Evolutionary conservation across 1,140 invertebrate species (phyloP).

Genomic region (Lucilia cuprina): DNA sequence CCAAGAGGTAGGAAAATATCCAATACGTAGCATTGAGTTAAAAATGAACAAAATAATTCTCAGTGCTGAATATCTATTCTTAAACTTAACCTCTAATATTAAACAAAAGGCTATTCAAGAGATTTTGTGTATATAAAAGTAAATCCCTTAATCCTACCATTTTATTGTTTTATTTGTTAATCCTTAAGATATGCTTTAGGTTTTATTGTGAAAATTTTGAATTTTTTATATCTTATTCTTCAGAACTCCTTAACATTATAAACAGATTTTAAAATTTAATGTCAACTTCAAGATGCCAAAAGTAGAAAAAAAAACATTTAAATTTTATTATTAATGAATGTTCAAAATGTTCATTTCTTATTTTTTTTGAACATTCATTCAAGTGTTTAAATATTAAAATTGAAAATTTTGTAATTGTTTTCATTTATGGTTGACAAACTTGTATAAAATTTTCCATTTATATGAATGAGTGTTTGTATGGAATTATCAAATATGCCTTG

Average conservation of each 20-base stretch:
- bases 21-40: too few relatives aligned
- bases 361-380: neutral
- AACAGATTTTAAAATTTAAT: neutral
- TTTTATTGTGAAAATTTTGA: neutral
- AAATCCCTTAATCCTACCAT: neutral
- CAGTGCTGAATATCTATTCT: too few relatives aligned
- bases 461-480: neutral
- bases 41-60: too few relatives aligned
- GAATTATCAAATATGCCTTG: constrained; percentile 3
- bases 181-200: neutral
- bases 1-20: too few relatives aligned
- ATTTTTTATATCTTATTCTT: neutral
- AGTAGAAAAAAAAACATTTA: neutral
- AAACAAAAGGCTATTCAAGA: too few relatives aligned
- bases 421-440: neutral
- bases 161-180: neutral
- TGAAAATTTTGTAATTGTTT: constrained; percentile 13
- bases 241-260: neutral
- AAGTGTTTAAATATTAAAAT: constrained; percentile 18
- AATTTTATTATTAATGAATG: neutral
- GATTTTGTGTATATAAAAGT: too few relatives aligned
- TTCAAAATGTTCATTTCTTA: neutral
- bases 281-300: neutral
- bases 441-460: neutral
- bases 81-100: too few relatives aligned